phyloP scores from a whole-genome alignment of 2,113 vertebrate species.

The Pteropus alecto region DNA sequence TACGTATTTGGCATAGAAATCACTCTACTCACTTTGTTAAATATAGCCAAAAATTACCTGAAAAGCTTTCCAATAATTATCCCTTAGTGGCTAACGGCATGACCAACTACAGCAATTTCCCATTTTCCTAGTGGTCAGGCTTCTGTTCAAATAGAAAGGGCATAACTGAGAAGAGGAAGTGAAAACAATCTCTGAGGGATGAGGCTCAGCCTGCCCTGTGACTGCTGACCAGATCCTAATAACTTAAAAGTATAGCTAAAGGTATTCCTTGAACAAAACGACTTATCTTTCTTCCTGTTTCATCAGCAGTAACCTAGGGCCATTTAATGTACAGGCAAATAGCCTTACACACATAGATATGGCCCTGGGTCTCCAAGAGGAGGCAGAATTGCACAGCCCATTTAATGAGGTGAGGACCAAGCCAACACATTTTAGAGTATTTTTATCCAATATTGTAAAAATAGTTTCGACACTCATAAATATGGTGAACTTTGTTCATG shows the following conservation, averaged over 20 bases:
- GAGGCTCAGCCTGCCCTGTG: not conserved
- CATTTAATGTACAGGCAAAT: not conserved
- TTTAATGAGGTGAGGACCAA: not conserved
- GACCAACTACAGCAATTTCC: not conserved
- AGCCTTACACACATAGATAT: not conserved
- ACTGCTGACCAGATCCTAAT: not conserved
- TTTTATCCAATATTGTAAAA: not conserved
- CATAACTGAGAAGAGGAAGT: not conserved
- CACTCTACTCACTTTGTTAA: not conserved
- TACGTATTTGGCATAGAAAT: not conserved
- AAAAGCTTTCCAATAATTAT: not conserved
- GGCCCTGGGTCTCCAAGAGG: not conserved
- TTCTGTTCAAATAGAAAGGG: not conserved
- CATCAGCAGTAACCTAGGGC: not conserved
- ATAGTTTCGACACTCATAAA: not conserved
- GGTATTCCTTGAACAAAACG: not conserved
- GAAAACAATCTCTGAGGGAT: not conserved
- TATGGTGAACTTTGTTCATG: not conserved
- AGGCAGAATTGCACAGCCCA: not conserved
- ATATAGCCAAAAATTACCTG: not conserved
- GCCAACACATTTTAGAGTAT: not conserved
- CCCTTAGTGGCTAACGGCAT: not conserved
- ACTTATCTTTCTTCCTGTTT: not conserved
- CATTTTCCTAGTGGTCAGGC: not conserved
- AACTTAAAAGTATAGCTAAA: not conserved